Evolutionary conservation across 92 coral and sea anemone genomes (phyloP), one percentile per base, ranked within the genome.

Genomic region (Zoanthus sociatus): DNA sequence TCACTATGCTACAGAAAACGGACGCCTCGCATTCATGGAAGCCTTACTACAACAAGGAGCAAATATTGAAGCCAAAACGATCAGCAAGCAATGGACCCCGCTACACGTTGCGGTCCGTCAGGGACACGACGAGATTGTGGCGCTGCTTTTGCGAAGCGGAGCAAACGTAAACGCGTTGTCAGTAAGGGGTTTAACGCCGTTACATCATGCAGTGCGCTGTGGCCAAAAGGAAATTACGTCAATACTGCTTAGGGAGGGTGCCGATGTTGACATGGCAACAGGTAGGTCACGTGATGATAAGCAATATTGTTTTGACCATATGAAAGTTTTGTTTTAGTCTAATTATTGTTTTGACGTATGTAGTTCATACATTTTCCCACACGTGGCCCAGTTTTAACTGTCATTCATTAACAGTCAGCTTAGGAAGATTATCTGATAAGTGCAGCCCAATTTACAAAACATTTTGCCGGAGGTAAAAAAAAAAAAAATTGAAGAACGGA

Each of bases 141-240:
- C 73, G 64, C 15, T 78, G 13, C 83, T 94, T 60, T 18, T 92
- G 58, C 83, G 66, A 83, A 85, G 89, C 51, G 95, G 94, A 12
- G 98, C 96, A 33, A 77, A 89, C 11, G 71, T 93, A 81, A 91
- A 94, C 70, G 95, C 92, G 45, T 76, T 81, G 58, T 91, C 95
- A 5, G 17, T 47, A 48, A 71, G 89, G 68, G 87, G 91, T 14
- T 86, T 64, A 42, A 94, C 95, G 11, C 78, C 96, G 30, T 77
- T 94, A n/a, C 98, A 94, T 33, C 93, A 94, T 63, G 94, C 98
- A 9, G 87, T 92, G 26, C 95, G 93, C 47, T 90, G 95, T n/a
- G 89, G 91, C 15, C 94, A 91, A 73, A 45, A 47, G 60, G 95
- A 93, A 3, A 68, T 94, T 31, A 94, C 93, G 69, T 84, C 83